Evolutionary conservation across 2,888 invertebrate genomes (phyloP).

Genomic region (Xanthia togata): DNA sequence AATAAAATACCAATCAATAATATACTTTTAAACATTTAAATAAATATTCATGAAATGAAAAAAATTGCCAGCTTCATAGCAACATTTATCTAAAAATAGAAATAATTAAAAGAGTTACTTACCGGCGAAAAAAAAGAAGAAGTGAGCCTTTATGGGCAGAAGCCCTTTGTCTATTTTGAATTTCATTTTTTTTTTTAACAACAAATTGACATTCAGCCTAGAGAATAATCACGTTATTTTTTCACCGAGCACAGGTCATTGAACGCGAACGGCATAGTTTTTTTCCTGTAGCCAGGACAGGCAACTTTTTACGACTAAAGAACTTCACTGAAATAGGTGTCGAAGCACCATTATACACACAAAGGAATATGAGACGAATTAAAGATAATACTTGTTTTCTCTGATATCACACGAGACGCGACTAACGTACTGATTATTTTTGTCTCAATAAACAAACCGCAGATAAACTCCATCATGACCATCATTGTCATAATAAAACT

Average conservation of each 20-base stretch:
- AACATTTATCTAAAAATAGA: background rate
- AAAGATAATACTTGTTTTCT: constrained; percentile 41
- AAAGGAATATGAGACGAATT: constrained; percentile 30
- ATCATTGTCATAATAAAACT: constrained; percentile 58
- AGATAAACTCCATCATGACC: constrained; percentile 4
- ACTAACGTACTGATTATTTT: constrained; percentile 39
- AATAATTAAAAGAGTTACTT: constrained; percentile 75
- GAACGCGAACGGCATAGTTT: constrained; percentile 43
- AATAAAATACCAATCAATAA: background rate
- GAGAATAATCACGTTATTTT: constrained; percentile 6
- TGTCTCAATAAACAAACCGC: constrained; percentile 43
- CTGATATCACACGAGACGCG: constrained; percentile 30
- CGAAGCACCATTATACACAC: constrained; percentile 26
- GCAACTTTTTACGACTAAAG: constrained; percentile 51
- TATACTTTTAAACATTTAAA: background rate
- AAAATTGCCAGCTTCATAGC: background rate
- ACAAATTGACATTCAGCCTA: constrained; percentile 7
- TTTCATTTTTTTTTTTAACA: constrained; percentile 80
- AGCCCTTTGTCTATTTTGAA: constrained; percentile 92
- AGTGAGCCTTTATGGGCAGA: constrained; percentile 96
- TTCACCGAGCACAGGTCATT: constrained; percentile 40
- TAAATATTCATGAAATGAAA: background rate
- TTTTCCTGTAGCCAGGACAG: constrained; percentile 17
- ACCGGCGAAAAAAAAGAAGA: constrained; percentile 97
- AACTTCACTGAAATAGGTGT: constrained; percentile 13